Base-by-base conservation (phyloP, 2,888 invertebrate species). In the Eristalis intricaria region DNA sequence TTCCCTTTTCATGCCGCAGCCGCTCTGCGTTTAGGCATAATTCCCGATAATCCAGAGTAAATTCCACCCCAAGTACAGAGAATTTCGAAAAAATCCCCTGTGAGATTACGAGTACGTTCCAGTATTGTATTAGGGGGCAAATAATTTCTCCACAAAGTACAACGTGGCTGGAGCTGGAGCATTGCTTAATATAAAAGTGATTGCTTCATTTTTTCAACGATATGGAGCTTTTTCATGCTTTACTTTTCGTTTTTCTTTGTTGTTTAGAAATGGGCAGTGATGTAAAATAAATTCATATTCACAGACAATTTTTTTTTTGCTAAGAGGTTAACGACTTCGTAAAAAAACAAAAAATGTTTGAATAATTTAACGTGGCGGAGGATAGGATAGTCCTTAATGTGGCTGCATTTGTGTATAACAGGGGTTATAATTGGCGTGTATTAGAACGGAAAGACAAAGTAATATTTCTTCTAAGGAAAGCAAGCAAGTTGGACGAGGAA, bases 31-130 rank as follows among this genome's bases (percentile, higher is more conserved):
- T 43, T 43, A 73, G 61, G 61, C 73, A 73, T 73, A 73, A 73
- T 63, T 73, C 73, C 73, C 63, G 43, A 63, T 73, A 73, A 73
- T 73, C 73, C 29, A n/a, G 38, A 43, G 43, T 32, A 73, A 32
- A 73, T 63, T 63, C 63, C 19, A 10, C n/a, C 19, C 63, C 63
- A 22, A 73, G 43, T 73, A 63, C 73, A 73, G 11, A 73, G 40
- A 73, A 56, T 23, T 43, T 35, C 40, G 43, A 73, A 73, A 73
- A 73, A 73, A 40, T 63, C 63, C 63, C 61, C 63, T 61, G 50
- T 50, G 8, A 50, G 19, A 73, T 63, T 43, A 43, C 29, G 63
- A 61, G 29, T 50, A 63, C 73, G 29, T 73, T 50, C 63, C n/a
- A 22, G 61, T 40, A 63, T 63, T 73, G 43, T 35, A 22, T 63